Evolutionary conservation across 2,113 vertebrate species (phyloP), one percentile per base, ranked within the genome.

Genomic region (Varanus salvator): DNA sequence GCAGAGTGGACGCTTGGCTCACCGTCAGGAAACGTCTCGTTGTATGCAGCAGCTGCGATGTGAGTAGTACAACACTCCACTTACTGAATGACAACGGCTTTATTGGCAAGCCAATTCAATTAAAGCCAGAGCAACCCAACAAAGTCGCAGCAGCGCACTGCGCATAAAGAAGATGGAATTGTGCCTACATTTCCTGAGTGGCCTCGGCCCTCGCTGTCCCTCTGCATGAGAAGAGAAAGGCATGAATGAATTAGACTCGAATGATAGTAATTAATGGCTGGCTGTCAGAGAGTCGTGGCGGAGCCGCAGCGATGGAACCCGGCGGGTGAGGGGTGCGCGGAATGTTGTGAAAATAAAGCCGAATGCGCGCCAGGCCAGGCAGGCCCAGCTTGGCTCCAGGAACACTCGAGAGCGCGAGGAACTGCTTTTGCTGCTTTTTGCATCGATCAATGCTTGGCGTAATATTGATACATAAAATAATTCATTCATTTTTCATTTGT

Each of bases 51-150:
- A 98, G 98, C 98, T 98, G 98, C 96, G 97, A 96, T 92, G 96
- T 80, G 95, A 97, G 97, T 97, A 96, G 96, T 97, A 97, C 97
- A 97, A 97, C 98, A 98, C 98, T 97, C 97, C 98, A 98, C 97
- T 98, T 97, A 97, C 97, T 98, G 97, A 98, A 98, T 98, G 97
- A 97, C 98, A 98, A 97, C 97, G 97, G 97, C 98, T 98, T 98
- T 98, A 98, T 98, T 98, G 98, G 98, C 98, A 98, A 98, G 98
- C 98, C 98, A 98, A 98, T 98, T 98, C 98, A 98, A 98, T 98
- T 98, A 98, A 97, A 97, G 97, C 97, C 97, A 97, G 96, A 97
- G 97, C 97, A 97, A 97, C 97, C 97, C 96, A 96, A 97, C 97
- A 97, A 97, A 97, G 97, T 97, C 97, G 96, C 97, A 95, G 96